Evolutionary conservation across 2,113 vertebrate species (phyloP).

Genomic region (Aptenodytes forsteri): DNA sequence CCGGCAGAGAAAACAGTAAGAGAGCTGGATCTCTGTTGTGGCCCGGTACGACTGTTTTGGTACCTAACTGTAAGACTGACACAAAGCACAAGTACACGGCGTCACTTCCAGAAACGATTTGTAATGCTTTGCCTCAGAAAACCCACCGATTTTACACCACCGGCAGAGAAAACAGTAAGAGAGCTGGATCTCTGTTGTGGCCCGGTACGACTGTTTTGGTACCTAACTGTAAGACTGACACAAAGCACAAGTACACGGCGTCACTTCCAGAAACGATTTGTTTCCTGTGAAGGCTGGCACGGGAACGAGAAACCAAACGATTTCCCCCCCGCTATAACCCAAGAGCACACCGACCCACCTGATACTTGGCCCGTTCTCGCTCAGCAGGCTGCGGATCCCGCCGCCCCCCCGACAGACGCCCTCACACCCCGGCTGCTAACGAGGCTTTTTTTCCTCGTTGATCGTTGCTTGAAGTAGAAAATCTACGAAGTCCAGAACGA

Average conservation of each 20-base stretch:
- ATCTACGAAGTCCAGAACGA: accelerated
- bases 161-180: background rate
- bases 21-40: accelerated
- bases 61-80: background rate
- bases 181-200: accelerated
- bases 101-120: background rate
- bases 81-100: background rate
- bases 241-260: background rate
- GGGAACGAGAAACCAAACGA: accelerated
- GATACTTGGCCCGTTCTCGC: accelerated
- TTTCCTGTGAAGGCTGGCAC: background rate
- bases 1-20: accelerated
- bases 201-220: accelerated
- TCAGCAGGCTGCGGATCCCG: background rate
- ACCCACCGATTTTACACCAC: accelerated
- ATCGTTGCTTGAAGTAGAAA: accelerated
- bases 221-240: background rate
- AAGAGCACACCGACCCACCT: background rate
- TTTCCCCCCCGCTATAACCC: accelerated
- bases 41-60: background rate
- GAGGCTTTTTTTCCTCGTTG: no score
- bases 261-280: background rate
- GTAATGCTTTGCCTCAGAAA: background rate
- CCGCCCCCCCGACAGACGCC: background rate
- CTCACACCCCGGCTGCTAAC: accelerated